Conservation (phyloP, 2,113 vertebrate genomes). For the Athene cunicularia region DNA sequence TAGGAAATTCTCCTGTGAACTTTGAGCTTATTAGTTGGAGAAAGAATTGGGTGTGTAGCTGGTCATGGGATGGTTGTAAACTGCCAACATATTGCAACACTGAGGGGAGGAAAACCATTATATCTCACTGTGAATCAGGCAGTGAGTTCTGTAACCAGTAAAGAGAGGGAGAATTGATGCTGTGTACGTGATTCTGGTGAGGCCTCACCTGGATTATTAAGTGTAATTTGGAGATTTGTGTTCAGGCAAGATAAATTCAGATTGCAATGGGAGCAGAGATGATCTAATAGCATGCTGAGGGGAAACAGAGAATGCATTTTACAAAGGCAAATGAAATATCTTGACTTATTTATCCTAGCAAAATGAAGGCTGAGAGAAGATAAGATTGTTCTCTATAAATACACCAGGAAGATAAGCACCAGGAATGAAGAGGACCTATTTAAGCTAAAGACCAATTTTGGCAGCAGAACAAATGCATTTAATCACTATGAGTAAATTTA, state of each 20-base stretch:
- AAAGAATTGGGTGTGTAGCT: background rate
- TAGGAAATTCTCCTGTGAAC: background rate
- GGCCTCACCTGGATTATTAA: background rate
- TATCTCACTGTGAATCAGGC: background rate
- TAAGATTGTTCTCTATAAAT: slow-evolving; percentile 37
- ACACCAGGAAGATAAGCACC: slow-evolving; percentile 5
- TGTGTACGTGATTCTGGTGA: background rate
- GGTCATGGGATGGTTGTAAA: background rate
- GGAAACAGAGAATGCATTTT: background rate
- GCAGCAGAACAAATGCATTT: slow-evolving; percentile 46
- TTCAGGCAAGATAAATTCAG: slow-evolving; percentile 5
- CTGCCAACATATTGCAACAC: rapidly evolving
- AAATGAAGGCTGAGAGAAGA: slow-evolving; percentile 37
- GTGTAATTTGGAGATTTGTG: background rate
- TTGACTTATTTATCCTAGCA: background rate
- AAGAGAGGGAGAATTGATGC: background rate
- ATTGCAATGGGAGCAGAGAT: background rate
- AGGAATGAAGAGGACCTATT: background rate
- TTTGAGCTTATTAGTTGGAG: background rate
- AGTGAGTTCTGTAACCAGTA: background rate
- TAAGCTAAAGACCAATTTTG: slow-evolving; percentile 33
- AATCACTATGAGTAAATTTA: slow-evolving; percentile 33
- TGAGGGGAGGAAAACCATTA: background rate
- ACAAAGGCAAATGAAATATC: slow-evolving; percentile 9
- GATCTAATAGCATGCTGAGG: background rate